Conservation (phyloP, 2,113 vertebrate genomes). For the Brachypodius melanocephalos region DNA sequence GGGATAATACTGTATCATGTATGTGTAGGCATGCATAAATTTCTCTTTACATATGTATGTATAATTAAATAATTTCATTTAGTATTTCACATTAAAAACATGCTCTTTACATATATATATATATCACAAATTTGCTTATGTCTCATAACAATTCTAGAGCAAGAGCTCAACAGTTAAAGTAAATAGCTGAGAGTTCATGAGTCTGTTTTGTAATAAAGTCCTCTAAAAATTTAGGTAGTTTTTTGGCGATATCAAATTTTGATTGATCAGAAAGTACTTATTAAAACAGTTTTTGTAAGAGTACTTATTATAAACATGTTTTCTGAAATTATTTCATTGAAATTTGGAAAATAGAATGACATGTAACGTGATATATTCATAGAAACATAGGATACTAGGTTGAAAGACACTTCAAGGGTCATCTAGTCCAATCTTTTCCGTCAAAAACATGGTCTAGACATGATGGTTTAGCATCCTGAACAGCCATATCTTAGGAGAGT, state of each 20-base stretch:
- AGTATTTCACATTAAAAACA: neutral
- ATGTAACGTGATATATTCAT: neutral
- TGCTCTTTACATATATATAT: neutral
- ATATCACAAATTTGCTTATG: neutral
- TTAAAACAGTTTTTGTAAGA: too few relatives aligned
- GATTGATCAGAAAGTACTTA: neutral
- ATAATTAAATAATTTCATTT: neutral
- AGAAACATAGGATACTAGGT: neutral
- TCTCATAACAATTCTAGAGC: neutral
- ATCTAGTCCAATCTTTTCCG: neutral
- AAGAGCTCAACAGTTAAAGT: neutral
- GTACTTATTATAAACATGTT: neutral
- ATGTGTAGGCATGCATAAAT: rapidly evolving
- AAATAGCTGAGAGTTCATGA: neutral
- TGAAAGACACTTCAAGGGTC: neutral
- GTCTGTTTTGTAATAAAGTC: neutral
- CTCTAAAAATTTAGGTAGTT: neutral
- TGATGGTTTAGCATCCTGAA: neutral
- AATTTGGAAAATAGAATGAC: neutral
- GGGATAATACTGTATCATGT: neutral
- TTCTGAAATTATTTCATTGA: neutral
- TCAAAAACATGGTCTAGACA: neutral
- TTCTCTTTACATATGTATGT: neutral
- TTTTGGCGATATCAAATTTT: neutral
- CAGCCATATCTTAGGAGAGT: neutral